Conservation (phyloP, 2,888 invertebrate species). For the Hyppa rectilinea region DNA sequence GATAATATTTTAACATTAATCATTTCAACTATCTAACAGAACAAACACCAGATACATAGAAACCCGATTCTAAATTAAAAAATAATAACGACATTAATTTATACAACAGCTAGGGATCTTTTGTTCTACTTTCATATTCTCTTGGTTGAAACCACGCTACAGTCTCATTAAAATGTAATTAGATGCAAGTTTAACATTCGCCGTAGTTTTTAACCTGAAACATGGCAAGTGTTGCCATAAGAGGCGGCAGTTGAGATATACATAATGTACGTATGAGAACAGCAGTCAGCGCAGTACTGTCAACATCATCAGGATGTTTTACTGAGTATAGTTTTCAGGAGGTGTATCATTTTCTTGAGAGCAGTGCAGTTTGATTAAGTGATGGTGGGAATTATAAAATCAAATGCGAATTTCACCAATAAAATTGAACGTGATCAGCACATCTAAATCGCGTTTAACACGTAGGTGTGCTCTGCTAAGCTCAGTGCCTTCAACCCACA, state of each 20-base stretch:
- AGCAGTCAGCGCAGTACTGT: neutral
- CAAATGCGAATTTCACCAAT: too few relatives aligned
- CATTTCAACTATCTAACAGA: neutral
- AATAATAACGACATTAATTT: slow-evolving; percentile 6
- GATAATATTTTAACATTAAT: neutral
- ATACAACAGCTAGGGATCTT: slow-evolving; percentile 10
- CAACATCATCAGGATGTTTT: too few relatives aligned
- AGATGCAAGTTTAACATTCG: slow-evolving; percentile 34
- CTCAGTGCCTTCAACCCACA: too few relatives aligned
- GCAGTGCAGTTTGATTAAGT: neutral
- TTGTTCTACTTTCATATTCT: slow-evolving; percentile 32
- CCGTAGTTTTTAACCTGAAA: slow-evolving; percentile 44
- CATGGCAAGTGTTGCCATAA: neutral
- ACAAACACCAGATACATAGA: neutral
- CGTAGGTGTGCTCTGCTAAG: too few relatives aligned
- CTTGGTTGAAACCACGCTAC: slow-evolving; percentile 21
- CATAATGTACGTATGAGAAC: neutral
- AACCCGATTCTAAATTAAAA: neutral
- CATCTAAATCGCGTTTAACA: too few relatives aligned
- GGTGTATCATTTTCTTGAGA: too few relatives aligned
- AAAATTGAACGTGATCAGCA: too few relatives aligned
- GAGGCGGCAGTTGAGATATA: neutral
- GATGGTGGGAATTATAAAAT: too few relatives aligned
- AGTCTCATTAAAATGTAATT: slow-evolving; percentile 56
- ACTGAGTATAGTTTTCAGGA: too few relatives aligned